These are phyloP conservation scores for Theropithecus gelada DNA, from an alignment of 2,113 vertebrate species.

Conservation along the genomic window DNA sequence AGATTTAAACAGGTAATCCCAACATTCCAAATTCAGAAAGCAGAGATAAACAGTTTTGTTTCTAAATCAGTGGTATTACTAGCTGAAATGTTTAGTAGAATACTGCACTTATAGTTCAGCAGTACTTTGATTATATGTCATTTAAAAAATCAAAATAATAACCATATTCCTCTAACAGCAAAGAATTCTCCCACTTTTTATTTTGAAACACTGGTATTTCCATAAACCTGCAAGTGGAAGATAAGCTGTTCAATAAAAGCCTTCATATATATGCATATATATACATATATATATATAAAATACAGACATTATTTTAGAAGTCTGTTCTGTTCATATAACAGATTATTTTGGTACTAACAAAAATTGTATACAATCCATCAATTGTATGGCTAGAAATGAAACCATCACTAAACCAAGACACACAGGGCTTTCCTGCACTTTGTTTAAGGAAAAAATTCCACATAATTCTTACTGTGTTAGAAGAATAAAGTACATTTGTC, in stretches of 20 bases:
- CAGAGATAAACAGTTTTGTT: conserved; percentile 22
- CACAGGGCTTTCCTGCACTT: conserved; percentile 68
- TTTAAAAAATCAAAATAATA: conserved; percentile 48
- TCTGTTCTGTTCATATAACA: conserved; percentile 79
- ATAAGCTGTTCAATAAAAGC: conserved; percentile 77
- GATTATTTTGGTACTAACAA: conserved; percentile 77
- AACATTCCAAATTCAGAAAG: conserved; percentile 42
- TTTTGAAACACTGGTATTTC: conserved; percentile 50
- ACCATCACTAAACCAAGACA: conserved; percentile 75
- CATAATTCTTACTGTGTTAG: conserved; percentile 61
- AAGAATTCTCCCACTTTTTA: conserved; percentile 53
- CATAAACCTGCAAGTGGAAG: conserved; percentile 77
- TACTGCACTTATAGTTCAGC: conserved; percentile 13
- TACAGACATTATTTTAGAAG: conserved; percentile 82
- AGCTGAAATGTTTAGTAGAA: not conserved
- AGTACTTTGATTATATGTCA: conserved; percentile 5
- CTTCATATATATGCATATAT: conserved; percentile 80
- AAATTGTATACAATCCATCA: conserved; percentile 61
- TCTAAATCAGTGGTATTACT: not conserved
- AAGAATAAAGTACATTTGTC: conserved; percentile 77
- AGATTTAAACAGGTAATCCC: not conserved
- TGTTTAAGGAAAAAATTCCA: conserved; percentile 61
- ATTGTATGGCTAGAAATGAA: conserved; percentile 77
- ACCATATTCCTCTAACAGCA: conserved; percentile 50
- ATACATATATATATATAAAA: conserved; percentile 64